Base-by-base conservation (phyloP, 2,888 invertebrate species). In the Hartigia nigra region DNA sequence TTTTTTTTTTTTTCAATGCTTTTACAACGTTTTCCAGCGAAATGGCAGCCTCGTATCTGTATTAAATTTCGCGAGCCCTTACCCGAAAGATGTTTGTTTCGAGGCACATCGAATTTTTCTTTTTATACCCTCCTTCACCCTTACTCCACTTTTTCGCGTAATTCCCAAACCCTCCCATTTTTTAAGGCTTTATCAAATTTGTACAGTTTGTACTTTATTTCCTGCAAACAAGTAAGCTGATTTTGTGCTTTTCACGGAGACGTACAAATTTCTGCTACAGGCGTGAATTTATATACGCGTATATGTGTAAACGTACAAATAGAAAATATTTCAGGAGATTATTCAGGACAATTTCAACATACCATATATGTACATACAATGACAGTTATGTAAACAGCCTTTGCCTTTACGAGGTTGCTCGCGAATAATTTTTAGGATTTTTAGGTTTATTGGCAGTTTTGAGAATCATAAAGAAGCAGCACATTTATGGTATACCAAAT, bases 151-250 rank as follows among this genome's bases (percentile, higher is more conserved):
- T 5, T 9, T 12, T 37, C 37, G 3, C 1, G 1, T 12, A 11
- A 14, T 5, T 1, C 1, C 1, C 14, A 1, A 5, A 1, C 23
- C 39, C 5, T 0, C 14, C 4, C 39, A 1, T 4, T 14, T 5
- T 39, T 14, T 39, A 2, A 55, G 9, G 55, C 55, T 55, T 55
- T 55, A 55, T 55, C 5, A 55, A 23, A 9, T 55, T 55, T 55
- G 23, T 23, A 55, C 23, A 55, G 23, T 55, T 55, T 55, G 9
- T 23, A 23, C 55, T 23, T 55, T 55, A 55, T 23, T 55, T 55
- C 9, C 23, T 23, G 23, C 55, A 9, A 55, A 55, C 55, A 55
- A 55, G 55, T 55, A 55, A 55, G 55, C 23, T 55, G 55, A 55
- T 55, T 55, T 23, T 55, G 2, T 55, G 23, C 23, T 9, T 23